These are phyloP conservation scores for Acleris cristana DNA, from an alignment of 2,888 invertebrate genomes.

Conservation along the genomic window DNA sequence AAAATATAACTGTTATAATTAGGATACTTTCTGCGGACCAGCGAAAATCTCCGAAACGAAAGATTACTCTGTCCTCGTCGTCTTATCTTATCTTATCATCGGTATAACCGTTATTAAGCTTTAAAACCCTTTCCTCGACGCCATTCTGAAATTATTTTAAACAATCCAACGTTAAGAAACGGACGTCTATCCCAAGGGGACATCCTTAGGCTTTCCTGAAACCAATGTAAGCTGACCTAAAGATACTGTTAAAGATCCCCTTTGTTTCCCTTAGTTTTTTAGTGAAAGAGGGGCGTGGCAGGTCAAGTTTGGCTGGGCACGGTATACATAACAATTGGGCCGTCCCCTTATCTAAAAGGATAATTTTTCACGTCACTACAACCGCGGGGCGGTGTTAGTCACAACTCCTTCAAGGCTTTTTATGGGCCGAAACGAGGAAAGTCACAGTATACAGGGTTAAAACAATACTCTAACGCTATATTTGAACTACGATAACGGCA, in stretches of 20 bases:
- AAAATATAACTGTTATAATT: too few relatives aligned
- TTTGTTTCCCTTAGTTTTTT: slow-evolving; percentile 2
- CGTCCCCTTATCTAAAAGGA: slow-evolving; percentile 74
- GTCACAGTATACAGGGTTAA: slow-evolving; percentile 39
- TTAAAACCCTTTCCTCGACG: slow-evolving; percentile 39
- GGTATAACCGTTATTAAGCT: background rate
- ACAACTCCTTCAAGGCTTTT: slow-evolving; percentile 73
- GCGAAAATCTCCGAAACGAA: too few relatives aligned
- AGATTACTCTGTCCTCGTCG: background rate
- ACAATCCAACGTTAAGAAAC: slow-evolving; percentile 53
- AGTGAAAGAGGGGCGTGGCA: slow-evolving; percentile 30
- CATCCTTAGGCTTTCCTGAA: slow-evolving; percentile 47
- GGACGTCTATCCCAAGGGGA: slow-evolving; percentile 54
- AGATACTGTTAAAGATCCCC: slow-evolving; percentile 5
- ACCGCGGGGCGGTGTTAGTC: slow-evolving; percentile 72
- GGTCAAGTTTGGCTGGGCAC: slow-evolving; percentile 50
- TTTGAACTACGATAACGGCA: background rate
- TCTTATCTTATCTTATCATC: background rate
- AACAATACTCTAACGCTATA: background rate
- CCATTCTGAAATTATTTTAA: slow-evolving; percentile 58
- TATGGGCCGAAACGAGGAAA: slow-evolving; percentile 57
- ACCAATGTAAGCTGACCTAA: slow-evolving; percentile 47
- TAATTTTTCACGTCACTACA: slow-evolving; percentile 79
- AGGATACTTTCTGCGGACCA: too few relatives aligned
- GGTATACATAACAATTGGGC: slow-evolving; percentile 72